Evolutionary conservation across 1,140 invertebrate species (phyloP).

Genomic region (Agrilus planipennis): DNA sequence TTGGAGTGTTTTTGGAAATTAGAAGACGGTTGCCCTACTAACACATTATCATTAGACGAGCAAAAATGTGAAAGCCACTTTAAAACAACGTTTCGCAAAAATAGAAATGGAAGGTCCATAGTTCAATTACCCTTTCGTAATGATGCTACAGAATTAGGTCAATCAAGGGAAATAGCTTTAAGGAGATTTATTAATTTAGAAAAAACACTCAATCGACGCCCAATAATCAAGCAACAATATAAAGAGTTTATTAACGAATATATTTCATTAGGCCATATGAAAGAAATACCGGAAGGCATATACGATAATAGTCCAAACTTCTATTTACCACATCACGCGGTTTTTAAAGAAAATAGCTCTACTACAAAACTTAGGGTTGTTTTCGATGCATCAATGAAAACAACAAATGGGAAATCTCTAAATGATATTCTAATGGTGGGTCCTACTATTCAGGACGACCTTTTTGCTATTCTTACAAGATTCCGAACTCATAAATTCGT

Average conservation of each 20-base stretch:
- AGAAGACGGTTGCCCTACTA: background rate
- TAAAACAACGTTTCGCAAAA: background rate
- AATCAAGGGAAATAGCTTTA: background rate
- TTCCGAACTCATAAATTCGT: no score
- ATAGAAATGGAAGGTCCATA: background rate
- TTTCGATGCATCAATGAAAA: no score
- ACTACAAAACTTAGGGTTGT: no score
- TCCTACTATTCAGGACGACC: no score
- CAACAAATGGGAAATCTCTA: no score
- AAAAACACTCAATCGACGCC: background rate
- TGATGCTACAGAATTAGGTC: background rate
- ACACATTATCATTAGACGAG: slow-evolving; percentile 3
- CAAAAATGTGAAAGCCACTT: slow-evolving; percentile 3
- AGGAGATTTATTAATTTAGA: background rate
- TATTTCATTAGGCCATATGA: slow-evolving; percentile 22
- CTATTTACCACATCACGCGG: no score
- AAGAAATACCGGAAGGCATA: no score
- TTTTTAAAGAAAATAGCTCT: no score
- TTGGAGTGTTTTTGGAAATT: slow-evolving; percentile 6
- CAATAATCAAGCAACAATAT: slow-evolving; percentile 2
- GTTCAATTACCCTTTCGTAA: slow-evolving; percentile 3
- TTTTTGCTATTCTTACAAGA: no score
- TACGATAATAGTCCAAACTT: no score
- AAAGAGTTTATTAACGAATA: slow-evolving; percentile 26
- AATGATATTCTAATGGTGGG: no score